These are phyloP conservation scores for Larimichthys crocea DNA, from an alignment of 2,113 vertebrate genomes.

Conservation along the genomic window DNA sequence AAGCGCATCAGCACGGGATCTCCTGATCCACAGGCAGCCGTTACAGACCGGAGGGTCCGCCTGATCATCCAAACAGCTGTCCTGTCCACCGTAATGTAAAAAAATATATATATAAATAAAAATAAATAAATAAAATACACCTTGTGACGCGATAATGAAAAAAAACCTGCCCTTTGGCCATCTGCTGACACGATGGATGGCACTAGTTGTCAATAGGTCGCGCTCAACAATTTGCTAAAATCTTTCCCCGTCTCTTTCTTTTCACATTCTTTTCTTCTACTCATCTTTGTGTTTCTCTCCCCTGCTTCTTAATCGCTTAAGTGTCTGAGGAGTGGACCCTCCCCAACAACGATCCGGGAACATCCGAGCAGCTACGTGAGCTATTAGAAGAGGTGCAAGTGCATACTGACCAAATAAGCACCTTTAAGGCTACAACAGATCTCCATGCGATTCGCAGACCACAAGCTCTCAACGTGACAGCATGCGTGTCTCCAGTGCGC, in stretches of 20 bases:
- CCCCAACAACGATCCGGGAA: conserved; percentile 18
- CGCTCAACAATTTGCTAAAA: conserved; percentile 21
- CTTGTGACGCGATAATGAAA: background rate
- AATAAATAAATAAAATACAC: background rate
- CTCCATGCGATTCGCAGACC: background rate
- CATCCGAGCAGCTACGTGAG: background rate
- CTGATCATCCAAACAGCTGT: conserved; percentile 23
- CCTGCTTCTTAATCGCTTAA: background rate
- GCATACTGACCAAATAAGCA: background rate
- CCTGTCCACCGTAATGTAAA: background rate
- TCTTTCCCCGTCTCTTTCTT: background rate
- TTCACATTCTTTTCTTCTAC: background rate
- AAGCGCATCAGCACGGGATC: conserved; percentile 41
- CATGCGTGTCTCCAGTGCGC: conserved; percentile 40
- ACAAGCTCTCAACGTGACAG: conserved; percentile 34
- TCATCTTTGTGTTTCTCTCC: background rate
- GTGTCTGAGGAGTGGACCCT: conserved; percentile 12
- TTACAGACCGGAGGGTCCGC: background rate
- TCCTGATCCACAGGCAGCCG: conserved; percentile 11
- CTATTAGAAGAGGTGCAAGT: background rate
- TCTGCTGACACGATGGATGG: too few relatives aligned
- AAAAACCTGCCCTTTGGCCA: background rate
- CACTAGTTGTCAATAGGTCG: background rate
- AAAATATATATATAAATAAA: background rate
- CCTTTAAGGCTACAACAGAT: background rate